These are phyloP conservation scores for Venustoraphidia nigricollis DNA, from an alignment of 2,888 invertebrate species.

Conservation along the genomic window DNA sequence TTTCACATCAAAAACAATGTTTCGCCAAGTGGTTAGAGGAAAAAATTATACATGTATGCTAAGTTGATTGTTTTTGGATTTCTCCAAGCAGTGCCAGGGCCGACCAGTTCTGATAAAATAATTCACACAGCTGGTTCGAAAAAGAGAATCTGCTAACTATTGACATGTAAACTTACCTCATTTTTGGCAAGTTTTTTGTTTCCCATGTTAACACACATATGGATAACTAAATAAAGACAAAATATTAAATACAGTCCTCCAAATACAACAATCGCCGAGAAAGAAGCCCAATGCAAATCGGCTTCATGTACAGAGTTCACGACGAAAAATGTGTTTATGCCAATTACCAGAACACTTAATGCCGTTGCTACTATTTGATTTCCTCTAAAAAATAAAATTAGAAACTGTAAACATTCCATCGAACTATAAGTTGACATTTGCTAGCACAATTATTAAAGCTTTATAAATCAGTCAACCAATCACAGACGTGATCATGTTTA, in stretches of 20 bases:
- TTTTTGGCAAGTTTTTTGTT: slow-evolving; percentile 33
- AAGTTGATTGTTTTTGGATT: too few relatives aligned
- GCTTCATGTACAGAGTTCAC: slow-evolving; percentile 36
- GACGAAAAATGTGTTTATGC: slow-evolving; percentile 69
- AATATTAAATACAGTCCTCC: slow-evolving; percentile 53
- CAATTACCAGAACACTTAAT: slow-evolving; percentile 54
- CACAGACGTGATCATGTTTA: too few relatives aligned
- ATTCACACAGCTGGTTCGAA: too few relatives aligned
- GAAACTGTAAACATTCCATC: not conserved
- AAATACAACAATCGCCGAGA: slow-evolving; percentile 36
- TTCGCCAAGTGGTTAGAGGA: too few relatives aligned
- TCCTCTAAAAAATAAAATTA: slow-evolving; percentile 33
- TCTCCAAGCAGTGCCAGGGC: too few relatives aligned
- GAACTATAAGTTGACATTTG: too few relatives aligned
- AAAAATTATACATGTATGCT: too few relatives aligned
- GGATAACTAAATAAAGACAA: slow-evolving; percentile 57
- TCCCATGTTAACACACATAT: slow-evolving; percentile 53
- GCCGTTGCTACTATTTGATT: slow-evolving; percentile 52
- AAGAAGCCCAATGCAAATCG: slow-evolving; percentile 27
- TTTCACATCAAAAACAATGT: too few relatives aligned
- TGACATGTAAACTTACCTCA: slow-evolving; percentile 24
- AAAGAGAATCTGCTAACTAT: too few relatives aligned
- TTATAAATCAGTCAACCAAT: too few relatives aligned
- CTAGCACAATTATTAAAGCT: too few relatives aligned
- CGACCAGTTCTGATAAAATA: too few relatives aligned